Evolutionary conservation across 2,888 invertebrate species (phyloP), one percentile per base, ranked within the genome.

Genomic region (Ophion slaviceki): DNA sequence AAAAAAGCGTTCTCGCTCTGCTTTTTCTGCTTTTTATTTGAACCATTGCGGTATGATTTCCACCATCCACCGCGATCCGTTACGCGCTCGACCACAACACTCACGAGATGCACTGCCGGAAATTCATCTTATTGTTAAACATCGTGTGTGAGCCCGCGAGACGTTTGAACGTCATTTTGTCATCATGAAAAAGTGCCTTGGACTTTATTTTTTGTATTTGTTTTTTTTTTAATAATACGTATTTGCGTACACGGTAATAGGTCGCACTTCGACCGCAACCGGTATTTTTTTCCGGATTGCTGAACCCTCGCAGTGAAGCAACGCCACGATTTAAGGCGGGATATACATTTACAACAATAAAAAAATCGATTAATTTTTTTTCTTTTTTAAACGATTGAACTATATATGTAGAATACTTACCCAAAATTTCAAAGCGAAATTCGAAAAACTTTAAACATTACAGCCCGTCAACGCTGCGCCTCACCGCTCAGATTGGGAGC

Each of bases 11-110:
- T 32, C 53, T 32, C 20, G 14, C 61, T 70, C 32, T 62, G 20
- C 28, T 53, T n/a, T 53, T 66, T 20, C 53, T 20, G 64, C 59
- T 72, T 36, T 47, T 24, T 45, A 59, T 59, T 59, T 36, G 57
- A 4, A 61, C 53, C 11, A 36, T 40, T 24, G 66, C 53, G 61
- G 40, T 82, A 59, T 8, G 40, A 53, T 76, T 75, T 28, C 40
- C 82, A 85, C 75, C 85, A 78, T 85, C 87, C 76, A 85, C 77
- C 85, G 75, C 82, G 77, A 83, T 85, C 87, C 85, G 87, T 85
- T 87, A 87, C 47, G 67, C 79, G 11, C 40, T 70, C 57, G 64
- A 85, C 85, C 87, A 62, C 87, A 83, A 80, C 72, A 67, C 64
- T 45, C 66, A 24, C 32, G 61, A 79, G 75, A 86, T 32, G 72